phyloP scores from a whole-genome alignment of 2,113 vertebrate species.

The Eulacestoma nigropectus region DNA sequence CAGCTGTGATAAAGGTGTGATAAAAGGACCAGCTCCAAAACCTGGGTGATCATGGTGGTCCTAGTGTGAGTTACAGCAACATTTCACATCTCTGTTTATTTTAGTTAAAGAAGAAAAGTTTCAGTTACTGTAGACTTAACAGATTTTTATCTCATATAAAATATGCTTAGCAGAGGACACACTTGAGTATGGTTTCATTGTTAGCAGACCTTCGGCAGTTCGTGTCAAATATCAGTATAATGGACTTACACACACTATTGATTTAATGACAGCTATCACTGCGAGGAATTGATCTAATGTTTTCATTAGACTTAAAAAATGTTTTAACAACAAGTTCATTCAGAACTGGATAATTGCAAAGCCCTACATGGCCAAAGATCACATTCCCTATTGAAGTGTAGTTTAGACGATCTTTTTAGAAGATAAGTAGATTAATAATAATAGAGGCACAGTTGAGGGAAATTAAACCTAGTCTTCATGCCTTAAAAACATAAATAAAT shows the following conservation, averaged over 20 bases:
- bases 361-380: background rate
- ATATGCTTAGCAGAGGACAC: conserved; percentile 20
- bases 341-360: conserved; percentile 25
- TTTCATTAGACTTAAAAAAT: conserved; percentile 73
- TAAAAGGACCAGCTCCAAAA: conserved; percentile 24
- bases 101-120: conserved; percentile 37
- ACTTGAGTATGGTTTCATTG: background rate
- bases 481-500: conserved; percentile 58
- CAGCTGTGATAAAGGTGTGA: conserved; percentile 34
- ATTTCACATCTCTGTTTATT: background rate
- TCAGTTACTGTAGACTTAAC: conserved; percentile 28
- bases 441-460: conserved; percentile 22
- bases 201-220: conserved; percentile 10
- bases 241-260: conserved; percentile 55
- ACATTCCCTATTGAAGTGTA: conserved; percentile 18
- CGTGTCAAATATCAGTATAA: conserved; percentile 44
- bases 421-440: conserved; percentile 37
- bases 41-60: conserved; percentile 19
- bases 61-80: background rate
- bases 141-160: conserved; percentile 37
- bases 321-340: conserved; percentile 75
- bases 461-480: conserved; percentile 15
- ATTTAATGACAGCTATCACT: conserved; percentile 72
- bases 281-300: conserved; percentile 61
- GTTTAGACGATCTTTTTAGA: conserved; percentile 29